Evolutionary conservation across 2,113 vertebrate genomes (phyloP).

Genomic region (Bos indicus): DNA sequence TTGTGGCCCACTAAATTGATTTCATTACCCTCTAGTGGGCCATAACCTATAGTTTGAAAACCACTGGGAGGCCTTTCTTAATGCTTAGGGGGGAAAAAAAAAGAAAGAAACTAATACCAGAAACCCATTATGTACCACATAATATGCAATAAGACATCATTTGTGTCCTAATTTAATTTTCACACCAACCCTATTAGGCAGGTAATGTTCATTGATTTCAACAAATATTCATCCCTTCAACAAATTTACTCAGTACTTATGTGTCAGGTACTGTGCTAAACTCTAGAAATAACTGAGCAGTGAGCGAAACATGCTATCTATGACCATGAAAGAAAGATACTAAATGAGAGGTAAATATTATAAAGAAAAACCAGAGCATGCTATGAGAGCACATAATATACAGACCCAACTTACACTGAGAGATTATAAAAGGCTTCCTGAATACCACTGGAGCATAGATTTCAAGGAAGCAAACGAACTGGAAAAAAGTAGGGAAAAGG

Average conservation of each 20-base stretch:
- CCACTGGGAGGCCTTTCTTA: background rate
- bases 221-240: background rate
- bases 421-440: background rate
- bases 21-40: background rate
- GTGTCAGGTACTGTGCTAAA: background rate
- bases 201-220: constrained; percentile 10
- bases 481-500: background rate
- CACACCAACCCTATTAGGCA: background rate
- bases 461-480: constrained; percentile 14
- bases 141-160: background rate
- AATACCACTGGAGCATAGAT: background rate
- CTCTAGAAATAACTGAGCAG: background rate
- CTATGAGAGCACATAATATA: background rate
- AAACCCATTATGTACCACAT: background rate
- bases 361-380: background rate
- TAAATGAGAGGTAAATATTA: background rate
- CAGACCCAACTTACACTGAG: background rate
- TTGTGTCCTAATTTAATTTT: background rate
- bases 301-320: background rate
- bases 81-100: background rate
- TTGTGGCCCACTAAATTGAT: constrained; percentile 6
- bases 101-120: background rate
- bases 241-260: background rate
- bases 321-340: background rate
- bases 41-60: background rate